A percentile compares a stretch with the other conserved stretches of the same genome.
Conservation (phyloP, 2,888 invertebrate genomes). For the Metallyticus violacea region DNA sequence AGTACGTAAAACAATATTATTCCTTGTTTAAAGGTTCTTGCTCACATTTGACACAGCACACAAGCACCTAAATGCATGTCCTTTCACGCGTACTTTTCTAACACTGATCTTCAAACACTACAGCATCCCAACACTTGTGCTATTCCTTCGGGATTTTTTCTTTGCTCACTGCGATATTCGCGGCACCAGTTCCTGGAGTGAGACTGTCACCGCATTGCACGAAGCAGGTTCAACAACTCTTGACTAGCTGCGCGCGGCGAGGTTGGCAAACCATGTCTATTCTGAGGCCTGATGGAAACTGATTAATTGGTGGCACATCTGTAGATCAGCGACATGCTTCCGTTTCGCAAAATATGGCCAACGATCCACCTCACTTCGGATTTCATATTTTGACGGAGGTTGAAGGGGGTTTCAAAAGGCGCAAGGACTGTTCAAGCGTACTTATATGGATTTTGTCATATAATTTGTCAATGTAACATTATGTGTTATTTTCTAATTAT, state of each 20-base stretch:
- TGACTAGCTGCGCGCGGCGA: not conserved
- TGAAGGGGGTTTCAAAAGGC: not conserved
- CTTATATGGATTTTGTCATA: too few relatives aligned
- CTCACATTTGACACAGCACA: not conserved
- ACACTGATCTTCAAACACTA: not conserved
- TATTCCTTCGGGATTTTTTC: not conserved
- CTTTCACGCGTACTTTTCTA: too few relatives aligned
- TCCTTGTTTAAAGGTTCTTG: not conserved
- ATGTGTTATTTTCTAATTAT: too few relatives aligned
- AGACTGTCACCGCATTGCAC: not conserved
- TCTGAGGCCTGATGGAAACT: not conserved
- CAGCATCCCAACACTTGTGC: too few relatives aligned
- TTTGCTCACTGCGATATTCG: not conserved
- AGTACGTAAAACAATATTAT: not conserved
- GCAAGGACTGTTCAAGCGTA: too few relatives aligned
- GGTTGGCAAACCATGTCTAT: not conserved
- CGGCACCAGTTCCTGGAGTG: not conserved
- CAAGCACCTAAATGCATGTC: not conserved
- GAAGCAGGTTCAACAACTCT: not conserved
- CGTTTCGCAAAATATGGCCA: not conserved
- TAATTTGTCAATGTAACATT: too few relatives aligned
- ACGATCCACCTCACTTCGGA: too few relatives aligned
- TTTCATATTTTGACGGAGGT: not conserved
- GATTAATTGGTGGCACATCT: not conserved
- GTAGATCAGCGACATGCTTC: not conserved